Evolutionary conservation across 1,140 invertebrate genomes (phyloP).

Genomic region (Solenopsis invicta): DNA sequence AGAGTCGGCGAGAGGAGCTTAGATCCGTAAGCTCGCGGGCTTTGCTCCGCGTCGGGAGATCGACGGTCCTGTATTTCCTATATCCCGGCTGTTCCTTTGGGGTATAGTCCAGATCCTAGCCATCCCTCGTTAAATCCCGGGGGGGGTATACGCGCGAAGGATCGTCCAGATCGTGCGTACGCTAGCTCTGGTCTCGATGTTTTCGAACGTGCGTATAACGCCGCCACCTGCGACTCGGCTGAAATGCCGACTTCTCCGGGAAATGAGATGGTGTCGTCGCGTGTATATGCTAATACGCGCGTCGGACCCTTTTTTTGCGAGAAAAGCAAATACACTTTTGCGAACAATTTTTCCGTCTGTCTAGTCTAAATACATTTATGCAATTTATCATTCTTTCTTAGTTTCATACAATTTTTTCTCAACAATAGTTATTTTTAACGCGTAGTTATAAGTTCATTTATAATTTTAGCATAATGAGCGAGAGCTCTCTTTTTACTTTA

Average conservation of each 20-base stretch:
- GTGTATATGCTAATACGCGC: background rate
- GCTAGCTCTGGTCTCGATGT: conserved; percentile 62
- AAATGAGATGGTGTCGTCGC: background rate
- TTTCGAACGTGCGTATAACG: conserved; percentile 70
- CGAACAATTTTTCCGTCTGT: background rate
- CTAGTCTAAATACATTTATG: background rate
- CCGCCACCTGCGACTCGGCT: conserved; percentile 71
- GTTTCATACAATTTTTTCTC: background rate
- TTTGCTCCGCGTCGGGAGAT: conserved; percentile 80
- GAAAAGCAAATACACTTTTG: background rate
- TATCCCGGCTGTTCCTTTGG: conserved; percentile 75
- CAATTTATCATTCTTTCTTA: background rate
- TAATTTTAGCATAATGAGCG: background rate
- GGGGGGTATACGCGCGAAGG: conserved; percentile 69
- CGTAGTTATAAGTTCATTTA: background rate
- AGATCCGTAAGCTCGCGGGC: conserved; percentile 81
- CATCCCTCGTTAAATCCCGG: conserved; percentile 77
- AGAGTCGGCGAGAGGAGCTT: conserved; percentile 79
- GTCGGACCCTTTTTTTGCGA: background rate
- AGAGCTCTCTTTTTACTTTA: background rate
- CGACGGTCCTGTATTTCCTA: conserved; percentile 81
- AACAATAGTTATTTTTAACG: background rate
- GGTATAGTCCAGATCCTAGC: conserved; percentile 73
- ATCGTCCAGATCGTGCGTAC: conserved; percentile 63
- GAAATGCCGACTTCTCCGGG: conserved; percentile 3